Evolutionary conservation across 2,888 invertebrate genomes (phyloP).

Genomic region (Limenitis arthemis): DNA sequence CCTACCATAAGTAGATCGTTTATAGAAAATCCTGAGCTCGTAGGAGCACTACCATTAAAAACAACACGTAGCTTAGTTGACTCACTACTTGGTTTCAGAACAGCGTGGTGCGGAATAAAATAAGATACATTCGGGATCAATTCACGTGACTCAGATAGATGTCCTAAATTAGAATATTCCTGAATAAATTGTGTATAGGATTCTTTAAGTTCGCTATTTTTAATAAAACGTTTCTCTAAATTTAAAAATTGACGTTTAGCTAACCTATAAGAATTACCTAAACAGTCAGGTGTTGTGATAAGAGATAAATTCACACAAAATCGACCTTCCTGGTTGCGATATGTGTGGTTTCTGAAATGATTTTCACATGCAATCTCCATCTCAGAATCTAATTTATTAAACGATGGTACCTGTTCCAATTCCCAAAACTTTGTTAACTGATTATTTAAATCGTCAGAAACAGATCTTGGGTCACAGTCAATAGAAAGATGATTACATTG

Average conservation of each 20-base stretch:
- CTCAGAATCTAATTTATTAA: conserved; percentile 8
- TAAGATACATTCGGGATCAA: no score
- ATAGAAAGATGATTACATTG: conserved; percentile 13
- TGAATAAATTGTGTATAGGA: no score
- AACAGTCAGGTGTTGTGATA: conserved; percentile 9
- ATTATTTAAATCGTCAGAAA: conserved; percentile 11
- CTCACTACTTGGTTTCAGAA: no score
- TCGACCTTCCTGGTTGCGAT: conserved; percentile 13
- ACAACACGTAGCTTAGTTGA: no score
- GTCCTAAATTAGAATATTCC: no score
- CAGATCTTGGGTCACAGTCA: neutral
- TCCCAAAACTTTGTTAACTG: conserved; percentile 13
- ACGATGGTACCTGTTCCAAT: conserved; percentile 23
- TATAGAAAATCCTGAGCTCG: no score
- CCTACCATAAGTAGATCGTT: no score
- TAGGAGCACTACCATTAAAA: no score
- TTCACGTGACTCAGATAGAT: no score
- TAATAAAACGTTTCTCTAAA: no score
- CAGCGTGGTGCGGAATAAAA: no score
- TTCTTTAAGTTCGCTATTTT: no score
- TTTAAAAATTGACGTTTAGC: neutral
- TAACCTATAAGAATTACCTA: conserved; percentile 18
- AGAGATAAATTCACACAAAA: conserved; percentile 22
- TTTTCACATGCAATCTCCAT: conserved; percentile 22
- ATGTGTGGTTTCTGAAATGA: conserved; percentile 21